Conservation (phyloP, 2,113 vertebrate species). For the Calidris pugnax region DNA sequence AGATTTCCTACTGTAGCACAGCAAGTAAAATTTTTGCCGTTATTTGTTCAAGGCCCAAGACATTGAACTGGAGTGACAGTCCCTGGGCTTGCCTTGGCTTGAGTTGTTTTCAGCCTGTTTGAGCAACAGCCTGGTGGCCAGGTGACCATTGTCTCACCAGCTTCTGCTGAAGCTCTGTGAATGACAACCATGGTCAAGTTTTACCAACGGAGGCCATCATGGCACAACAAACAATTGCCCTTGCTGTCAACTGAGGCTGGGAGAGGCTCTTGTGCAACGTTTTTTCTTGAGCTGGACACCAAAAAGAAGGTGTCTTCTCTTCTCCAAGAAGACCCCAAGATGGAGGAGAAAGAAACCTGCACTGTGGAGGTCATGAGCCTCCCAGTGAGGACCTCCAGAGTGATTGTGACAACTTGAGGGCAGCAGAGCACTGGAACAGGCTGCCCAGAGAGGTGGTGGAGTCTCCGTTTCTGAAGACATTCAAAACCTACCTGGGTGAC, state of each 20-base stretch:
- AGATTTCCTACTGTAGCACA: not conserved
- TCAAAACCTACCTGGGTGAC: too few relatives aligned
- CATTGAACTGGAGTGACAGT: not conserved
- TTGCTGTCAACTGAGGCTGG: not conserved
- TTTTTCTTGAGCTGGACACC: not conserved
- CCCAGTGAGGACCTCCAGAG: not conserved
- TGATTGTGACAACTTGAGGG: not conserved
- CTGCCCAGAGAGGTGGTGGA: too few relatives aligned
- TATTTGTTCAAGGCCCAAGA: not conserved
- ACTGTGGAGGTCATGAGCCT: not conserved
- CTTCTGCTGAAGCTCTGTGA: not conserved
- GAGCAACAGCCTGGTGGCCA: not conserved
- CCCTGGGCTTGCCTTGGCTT: not conserved
- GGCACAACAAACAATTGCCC: not conserved
- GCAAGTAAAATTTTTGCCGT: not conserved
- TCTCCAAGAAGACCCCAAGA: not conserved
- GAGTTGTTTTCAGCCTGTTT: not conserved
- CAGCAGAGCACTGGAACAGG: too few relatives aligned
- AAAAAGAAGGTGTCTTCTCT: not conserved
- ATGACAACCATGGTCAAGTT: not conserved
- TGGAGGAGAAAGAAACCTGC: not conserved
- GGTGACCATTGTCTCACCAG: not conserved
- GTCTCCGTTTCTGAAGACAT: too few relatives aligned
- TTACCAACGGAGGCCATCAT: accelerated
- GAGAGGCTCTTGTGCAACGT: not conserved